phyloP scores from a whole-genome alignment of 2,888 invertebrate species.

The Drosophila nr. fundita region DNA sequence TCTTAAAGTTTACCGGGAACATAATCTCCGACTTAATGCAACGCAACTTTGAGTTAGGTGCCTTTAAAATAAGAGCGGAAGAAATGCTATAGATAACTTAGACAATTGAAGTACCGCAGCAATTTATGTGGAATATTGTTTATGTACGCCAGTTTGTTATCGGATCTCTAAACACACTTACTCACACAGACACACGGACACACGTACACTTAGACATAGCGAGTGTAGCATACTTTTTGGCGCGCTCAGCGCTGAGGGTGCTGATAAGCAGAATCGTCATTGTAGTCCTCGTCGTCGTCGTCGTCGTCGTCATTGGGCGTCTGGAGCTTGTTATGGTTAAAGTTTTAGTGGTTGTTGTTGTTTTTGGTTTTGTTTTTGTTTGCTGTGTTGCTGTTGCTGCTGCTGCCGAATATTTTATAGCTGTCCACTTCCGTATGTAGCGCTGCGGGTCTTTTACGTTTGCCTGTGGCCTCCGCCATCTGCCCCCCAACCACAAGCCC shows the following conservation, averaged over 20 bases:
- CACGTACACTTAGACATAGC: not conserved
- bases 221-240: conserved; percentile 54
- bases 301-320: conserved; percentile 14
- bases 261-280: conserved; percentile 56
- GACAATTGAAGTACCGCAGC: conserved; percentile 49
- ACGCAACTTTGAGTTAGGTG: not conserved
- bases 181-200: conserved; percentile 3
- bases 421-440: conserved; percentile 60
- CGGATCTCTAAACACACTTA: conserved; percentile 37
- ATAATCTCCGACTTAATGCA: conserved; percentile 2
- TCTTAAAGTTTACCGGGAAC: not conserved
- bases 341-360: conserved; percentile 46
- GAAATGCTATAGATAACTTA: conserved; percentile 4
- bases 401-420: conserved; percentile 59
- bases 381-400: conserved; percentile 27
- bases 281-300: conserved; percentile 27
- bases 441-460: not conserved
- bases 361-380: not conserved
- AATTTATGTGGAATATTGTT: conserved; percentile 70
- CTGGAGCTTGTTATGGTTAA: conserved; percentile 65
- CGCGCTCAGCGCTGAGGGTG: conserved; percentile 22
- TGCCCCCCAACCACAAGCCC: not conserved
- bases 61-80: not conserved
- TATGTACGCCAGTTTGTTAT: conserved; percentile 61
- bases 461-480: not conserved